Conservation (phyloP, 2,888 invertebrate species). For the Pheosia gnoma region DNA sequence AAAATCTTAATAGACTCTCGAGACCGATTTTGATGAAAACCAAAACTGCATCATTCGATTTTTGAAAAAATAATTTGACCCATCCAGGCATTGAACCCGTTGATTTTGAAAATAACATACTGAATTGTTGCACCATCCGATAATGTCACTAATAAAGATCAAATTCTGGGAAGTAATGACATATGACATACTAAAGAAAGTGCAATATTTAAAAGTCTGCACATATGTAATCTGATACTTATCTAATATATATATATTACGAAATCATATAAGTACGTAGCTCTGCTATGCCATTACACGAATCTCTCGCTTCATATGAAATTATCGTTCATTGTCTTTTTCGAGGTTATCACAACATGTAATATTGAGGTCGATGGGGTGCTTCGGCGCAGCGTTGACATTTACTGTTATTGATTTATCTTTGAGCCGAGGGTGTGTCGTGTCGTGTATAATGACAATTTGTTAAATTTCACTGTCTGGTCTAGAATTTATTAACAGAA, state of each 20-base stretch:
- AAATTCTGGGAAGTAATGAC: too few relatives aligned
- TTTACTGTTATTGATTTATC: conserved; percentile 38
- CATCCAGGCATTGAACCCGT: too few relatives aligned
- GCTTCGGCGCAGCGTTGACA: conserved; percentile 28
- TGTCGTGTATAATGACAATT: conserved; percentile 40
- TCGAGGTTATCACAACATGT: conserved; percentile 34
- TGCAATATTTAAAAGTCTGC: not conserved
- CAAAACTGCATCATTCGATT: too few relatives aligned
- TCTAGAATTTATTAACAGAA: conserved; percentile 20
- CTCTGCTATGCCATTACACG: not conserved
- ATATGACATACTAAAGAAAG: too few relatives aligned
- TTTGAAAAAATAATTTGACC: too few relatives aligned
- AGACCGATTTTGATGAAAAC: too few relatives aligned
- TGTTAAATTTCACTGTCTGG: conserved; percentile 26
- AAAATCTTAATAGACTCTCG: too few relatives aligned
- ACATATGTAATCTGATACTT: not conserved
- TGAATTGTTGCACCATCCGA: too few relatives aligned
- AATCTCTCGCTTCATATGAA: conserved; percentile 7
- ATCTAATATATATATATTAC: too few relatives aligned
- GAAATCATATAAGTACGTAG: too few relatives aligned
- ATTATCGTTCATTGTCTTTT: conserved; percentile 22
- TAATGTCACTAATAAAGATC: too few relatives aligned
- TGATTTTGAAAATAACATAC: too few relatives aligned
- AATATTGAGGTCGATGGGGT: conserved; percentile 30
- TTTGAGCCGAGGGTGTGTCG: conserved; percentile 41